phyloP scores from a whole-genome alignment of 2,888 invertebrate genomes.

The Brachycybe producta region DNA sequence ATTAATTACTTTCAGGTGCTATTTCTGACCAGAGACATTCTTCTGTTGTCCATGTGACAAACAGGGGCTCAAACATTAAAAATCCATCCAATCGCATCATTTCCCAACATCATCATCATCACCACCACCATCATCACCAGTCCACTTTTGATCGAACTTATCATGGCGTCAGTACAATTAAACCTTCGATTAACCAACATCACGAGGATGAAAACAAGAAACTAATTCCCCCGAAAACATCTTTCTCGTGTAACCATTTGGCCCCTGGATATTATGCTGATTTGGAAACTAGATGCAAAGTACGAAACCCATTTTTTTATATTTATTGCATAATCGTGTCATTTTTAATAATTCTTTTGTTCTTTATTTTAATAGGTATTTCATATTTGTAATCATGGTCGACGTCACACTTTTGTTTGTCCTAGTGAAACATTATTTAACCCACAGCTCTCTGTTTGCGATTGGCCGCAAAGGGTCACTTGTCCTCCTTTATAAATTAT shows the following conservation, averaged over 20 bases:
- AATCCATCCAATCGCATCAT: no score
- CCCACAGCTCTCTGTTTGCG: no score
- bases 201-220: background rate
- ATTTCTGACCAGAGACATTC: no score
- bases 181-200: no score
- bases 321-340: background rate
- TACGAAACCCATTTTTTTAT: background rate
- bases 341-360: background rate
- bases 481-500: no score
- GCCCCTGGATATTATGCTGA: slow-evolving; percentile 1
- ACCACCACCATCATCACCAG: no score
- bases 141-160: no score
- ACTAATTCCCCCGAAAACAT: background rate
- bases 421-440: background rate
- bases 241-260: background rate
- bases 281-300: background rate
- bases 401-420: background rate
- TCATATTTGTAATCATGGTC: background rate
- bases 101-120: background rate
- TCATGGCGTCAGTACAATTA: no score
- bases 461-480: no score
- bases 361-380: background rate
- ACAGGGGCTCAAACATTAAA: no score
- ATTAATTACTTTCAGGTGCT: no score
- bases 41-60: no score